These are phyloP conservation scores for Agrilus mali DNA, from an alignment of 2,888 invertebrate genomes.

Conservation along the genomic window DNA sequence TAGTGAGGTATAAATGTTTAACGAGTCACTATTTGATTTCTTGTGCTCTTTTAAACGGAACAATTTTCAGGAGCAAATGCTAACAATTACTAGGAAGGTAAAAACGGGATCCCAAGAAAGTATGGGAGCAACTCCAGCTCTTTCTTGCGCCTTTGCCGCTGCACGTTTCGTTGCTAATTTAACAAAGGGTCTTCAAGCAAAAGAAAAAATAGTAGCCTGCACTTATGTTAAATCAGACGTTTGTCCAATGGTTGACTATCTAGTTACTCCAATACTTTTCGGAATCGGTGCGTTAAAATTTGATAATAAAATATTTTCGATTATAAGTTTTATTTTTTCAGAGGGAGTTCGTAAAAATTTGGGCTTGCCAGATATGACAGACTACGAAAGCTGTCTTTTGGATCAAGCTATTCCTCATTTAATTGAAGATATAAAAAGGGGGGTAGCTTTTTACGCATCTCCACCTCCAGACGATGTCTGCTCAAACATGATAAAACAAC, in stretches of 20 bases:
- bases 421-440: conserved; percentile 24
- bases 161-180: conserved; percentile 47
- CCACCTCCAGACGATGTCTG: conserved; percentile 21
- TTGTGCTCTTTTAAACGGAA: not conserved
- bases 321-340: conserved; percentile 4
- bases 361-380: conserved; percentile 26
- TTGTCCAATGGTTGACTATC: conserved; percentile 25
- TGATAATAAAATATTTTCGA: not conserved
- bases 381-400: conserved; percentile 29
- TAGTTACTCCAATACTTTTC: conserved; percentile 27
- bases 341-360: conserved; percentile 26
- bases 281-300: conserved; percentile 18
- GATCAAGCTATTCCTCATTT: conserved; percentile 25
- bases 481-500: too few relatives aligned
- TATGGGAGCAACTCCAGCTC: conserved; percentile 44
- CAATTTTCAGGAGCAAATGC: conserved; percentile 25
- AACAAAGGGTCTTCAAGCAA: conserved; percentile 36
- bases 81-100: conserved; percentile 26
- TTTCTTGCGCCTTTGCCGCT: conserved; percentile 51
- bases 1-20: conserved; percentile 18
- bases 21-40: not conserved
- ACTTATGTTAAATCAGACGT: conserved; percentile 26
- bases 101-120: conserved; percentile 53
- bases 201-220: conserved; percentile 26
- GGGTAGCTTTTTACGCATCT: conserved; percentile 24